Conservation (phyloP, 2,888 invertebrate species). For the Pyrrhosoma nymphula region DNA sequence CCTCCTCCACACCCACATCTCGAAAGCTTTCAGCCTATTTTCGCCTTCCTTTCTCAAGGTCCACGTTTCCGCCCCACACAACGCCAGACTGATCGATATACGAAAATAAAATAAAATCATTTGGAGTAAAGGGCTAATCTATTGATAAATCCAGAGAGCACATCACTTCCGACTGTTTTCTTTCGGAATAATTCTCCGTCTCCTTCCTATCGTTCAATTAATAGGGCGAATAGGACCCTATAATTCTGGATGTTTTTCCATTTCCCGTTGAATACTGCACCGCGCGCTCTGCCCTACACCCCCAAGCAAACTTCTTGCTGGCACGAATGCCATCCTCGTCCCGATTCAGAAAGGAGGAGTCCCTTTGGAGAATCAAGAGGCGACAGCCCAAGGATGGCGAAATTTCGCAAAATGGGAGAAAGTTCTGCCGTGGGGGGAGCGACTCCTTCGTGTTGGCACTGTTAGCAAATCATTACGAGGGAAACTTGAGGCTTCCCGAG, state of each 20-base stretch:
- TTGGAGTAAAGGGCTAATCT: too few relatives aligned
- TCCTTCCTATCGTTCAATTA: too few relatives aligned
- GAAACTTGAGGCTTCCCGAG: background rate
- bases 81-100: too few relatives aligned
- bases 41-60: too few relatives aligned
- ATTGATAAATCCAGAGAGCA: too few relatives aligned
- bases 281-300: background rate
- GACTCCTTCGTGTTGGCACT: background rate
- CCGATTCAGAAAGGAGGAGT: background rate
- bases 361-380: background rate
- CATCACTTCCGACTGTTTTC: too few relatives aligned
- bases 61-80: too few relatives aligned
- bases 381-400: background rate
- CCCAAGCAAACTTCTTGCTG: background rate
- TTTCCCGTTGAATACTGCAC: background rate
- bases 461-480: background rate
- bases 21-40: too few relatives aligned
- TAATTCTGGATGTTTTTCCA: background rate
- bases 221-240: too few relatives aligned
- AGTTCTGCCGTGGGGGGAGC: background rate
- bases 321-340: background rate
- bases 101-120: too few relatives aligned
- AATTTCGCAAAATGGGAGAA: slow-evolving; percentile 19
- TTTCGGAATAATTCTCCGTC: too few relatives aligned
- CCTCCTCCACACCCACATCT: too few relatives aligned